A percentile compares a stretch with the other conserved stretches of the same genome.
phyloP scores from a whole-genome alignment of 1,140 invertebrate species.

The Panagrolaimus sp. region DNA sequence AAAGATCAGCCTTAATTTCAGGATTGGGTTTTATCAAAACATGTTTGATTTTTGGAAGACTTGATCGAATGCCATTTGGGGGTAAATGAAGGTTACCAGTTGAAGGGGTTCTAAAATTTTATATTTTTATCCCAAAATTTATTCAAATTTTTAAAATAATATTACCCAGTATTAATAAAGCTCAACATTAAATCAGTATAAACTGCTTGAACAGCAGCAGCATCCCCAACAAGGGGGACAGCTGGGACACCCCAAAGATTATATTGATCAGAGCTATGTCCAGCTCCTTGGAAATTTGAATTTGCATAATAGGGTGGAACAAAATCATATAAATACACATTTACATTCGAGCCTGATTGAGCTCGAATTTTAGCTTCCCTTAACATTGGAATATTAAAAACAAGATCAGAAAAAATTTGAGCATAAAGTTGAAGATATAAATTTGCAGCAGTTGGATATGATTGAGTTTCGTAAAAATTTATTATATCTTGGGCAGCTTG shows the following conservation, averaged over 20 bases:
- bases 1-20: background rate
- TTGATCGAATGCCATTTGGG: background rate
- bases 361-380: background rate
- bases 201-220: background rate
- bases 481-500: background rate
- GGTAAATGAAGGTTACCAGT: constrained; percentile 60
- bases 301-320: no score
- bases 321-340: background rate
- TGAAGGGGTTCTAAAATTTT: background rate
- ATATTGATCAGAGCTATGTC: background rate
- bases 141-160: no score
- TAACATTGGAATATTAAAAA: background rate
- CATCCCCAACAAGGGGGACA: background rate
- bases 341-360: background rate
- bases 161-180: background rate
- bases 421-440: background rate
- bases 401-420: background rate
- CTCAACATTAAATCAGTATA: background rate
- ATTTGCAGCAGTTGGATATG: background rate
- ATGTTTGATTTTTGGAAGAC: background rate
- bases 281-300: background rate
- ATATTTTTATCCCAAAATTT: no score
- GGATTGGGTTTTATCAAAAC: no score
- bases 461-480: background rate
- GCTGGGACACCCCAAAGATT: background rate